Evolutionary conservation across 2,888 invertebrate species (phyloP).

Genomic region (Spodoptera exigua): DNA sequence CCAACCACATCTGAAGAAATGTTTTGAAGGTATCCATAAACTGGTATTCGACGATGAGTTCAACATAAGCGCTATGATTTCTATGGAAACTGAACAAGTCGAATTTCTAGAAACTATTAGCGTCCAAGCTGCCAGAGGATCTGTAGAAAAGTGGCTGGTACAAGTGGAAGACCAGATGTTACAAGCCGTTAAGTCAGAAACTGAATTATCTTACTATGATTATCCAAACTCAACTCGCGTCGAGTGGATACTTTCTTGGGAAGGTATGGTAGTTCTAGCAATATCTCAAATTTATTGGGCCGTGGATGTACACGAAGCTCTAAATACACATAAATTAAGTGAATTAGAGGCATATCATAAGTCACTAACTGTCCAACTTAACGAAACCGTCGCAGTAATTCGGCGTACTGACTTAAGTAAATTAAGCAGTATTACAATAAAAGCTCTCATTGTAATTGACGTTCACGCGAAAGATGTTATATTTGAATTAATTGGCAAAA

Average conservation of each 20-base stretch:
- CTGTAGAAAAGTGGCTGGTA: slow-evolving; percentile 96
- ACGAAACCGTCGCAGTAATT: slow-evolving; percentile 93
- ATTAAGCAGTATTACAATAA: slow-evolving; percentile 93
- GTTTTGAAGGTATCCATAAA: slow-evolving; percentile 95
- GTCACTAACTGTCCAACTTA: slow-evolving; percentile 90
- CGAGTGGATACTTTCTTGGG: slow-evolving; percentile 94
- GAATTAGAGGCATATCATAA: slow-evolving; percentile 89
- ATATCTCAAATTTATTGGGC: slow-evolving; percentile 96
- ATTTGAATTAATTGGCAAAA: slow-evolving; percentile 90
- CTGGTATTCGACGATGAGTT: slow-evolving; percentile 92
- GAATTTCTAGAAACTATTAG: slow-evolving; percentile 90
- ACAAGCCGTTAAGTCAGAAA: slow-evolving; percentile 91
- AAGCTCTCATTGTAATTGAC: slow-evolving; percentile 95
- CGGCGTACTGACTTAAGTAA: slow-evolving; percentile 92
- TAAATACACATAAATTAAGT: slow-evolving; percentile 89
- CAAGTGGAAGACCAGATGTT: slow-evolving; percentile 95
- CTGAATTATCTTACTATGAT: slow-evolving; percentile 90
- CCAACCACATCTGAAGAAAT: slow-evolving; percentile 96
- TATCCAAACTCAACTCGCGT: slow-evolving; percentile 89
- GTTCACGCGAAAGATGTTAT: slow-evolving; percentile 96
- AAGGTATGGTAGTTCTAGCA: slow-evolving; percentile 94
- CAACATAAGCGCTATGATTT: slow-evolving; percentile 94
- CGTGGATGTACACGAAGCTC: slow-evolving; percentile 92
- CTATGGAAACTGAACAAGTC: slow-evolving; percentile 93
- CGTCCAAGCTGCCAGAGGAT: slow-evolving; percentile 93